Evolutionary conservation across 2,888 invertebrate genomes (phyloP).

Genomic region (Chorisops tibialis): DNA sequence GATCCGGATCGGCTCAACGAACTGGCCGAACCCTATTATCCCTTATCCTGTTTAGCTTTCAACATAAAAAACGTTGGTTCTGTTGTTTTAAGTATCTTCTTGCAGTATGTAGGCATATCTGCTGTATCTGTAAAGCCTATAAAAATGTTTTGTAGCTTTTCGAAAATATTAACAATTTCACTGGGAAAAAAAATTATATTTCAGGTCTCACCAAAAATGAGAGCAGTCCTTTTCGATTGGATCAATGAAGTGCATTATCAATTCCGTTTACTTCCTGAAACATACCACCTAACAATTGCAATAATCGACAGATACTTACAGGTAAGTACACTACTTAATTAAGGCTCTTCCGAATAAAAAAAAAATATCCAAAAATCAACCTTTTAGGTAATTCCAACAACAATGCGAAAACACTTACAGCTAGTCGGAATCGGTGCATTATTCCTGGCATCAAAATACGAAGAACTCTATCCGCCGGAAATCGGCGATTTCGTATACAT

Average conservation of each 20-base stretch:
- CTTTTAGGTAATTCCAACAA: conserved; percentile 58
- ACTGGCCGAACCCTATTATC: too few relatives aligned
- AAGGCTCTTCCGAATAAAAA: not conserved
- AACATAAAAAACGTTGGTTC: too few relatives aligned
- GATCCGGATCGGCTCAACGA: too few relatives aligned
- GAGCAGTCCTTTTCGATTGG: conserved; percentile 89
- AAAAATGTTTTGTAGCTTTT: too few relatives aligned
- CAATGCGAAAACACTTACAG: conserved; percentile 72
- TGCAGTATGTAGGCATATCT: too few relatives aligned
- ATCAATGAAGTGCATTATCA: conserved; percentile 85
- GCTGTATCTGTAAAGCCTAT: too few relatives aligned
- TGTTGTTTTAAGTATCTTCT: too few relatives aligned
- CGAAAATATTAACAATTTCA: too few relatives aligned
- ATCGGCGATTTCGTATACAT: conserved; percentile 86
- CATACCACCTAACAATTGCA: conserved; percentile 82
- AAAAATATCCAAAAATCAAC: not conserved
- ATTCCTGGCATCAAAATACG: conserved; percentile 90
- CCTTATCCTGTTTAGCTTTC: too few relatives aligned
- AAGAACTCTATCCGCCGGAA: conserved; percentile 88
- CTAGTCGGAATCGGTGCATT: conserved; percentile 86
- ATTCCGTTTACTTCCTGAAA: conserved; percentile 82
- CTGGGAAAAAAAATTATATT: not conserved
- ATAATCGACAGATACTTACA: conserved; percentile 84
- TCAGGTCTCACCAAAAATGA: conserved; percentile 78
- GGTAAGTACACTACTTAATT: conserved; percentile 14